phyloP scores from a whole-genome alignment of 2,888 invertebrate species.

The Ennomos fuscantarius region DNA sequence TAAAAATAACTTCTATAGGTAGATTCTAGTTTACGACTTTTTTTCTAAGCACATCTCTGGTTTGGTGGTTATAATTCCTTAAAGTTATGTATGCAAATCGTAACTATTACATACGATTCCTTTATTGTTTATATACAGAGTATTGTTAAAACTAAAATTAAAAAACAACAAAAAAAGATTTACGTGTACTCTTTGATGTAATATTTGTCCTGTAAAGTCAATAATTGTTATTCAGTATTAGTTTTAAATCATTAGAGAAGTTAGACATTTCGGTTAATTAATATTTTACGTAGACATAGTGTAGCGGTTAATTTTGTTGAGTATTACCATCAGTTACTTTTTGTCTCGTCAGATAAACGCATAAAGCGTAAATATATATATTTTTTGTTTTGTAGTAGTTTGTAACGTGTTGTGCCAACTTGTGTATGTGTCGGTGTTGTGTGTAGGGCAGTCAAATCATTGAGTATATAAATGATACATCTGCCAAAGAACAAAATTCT shows the following conservation, averaged over 20 bases:
- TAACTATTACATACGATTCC: conserved; percentile 52
- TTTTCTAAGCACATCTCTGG: too few species aligned
- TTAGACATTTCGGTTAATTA: conserved; percentile 78
- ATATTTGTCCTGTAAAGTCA: conserved; percentile 54
- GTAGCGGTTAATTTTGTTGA: conserved; percentile 67
- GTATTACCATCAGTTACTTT: conserved; percentile 65
- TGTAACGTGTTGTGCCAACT: conserved; percentile 45
- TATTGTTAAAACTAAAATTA: conserved; percentile 57
- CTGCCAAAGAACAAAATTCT: conserved; percentile 65
- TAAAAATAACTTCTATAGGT: too few species aligned
- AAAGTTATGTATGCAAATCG: conserved; percentile 31
- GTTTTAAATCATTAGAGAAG: conserved; percentile 78
- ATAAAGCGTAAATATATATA: conserved; percentile 51
- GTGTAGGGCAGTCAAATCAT: conserved; percentile 19
- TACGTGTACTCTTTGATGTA: conserved; percentile 49
- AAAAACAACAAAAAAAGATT: conserved; percentile 43
- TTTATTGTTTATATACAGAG: conserved; percentile 72
- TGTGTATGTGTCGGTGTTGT: conserved; percentile 51
- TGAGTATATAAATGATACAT: conserved; percentile 26
- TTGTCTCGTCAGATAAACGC: conserved; percentile 51
- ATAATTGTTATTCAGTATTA: conserved; percentile 75
- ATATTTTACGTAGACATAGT: conserved; percentile 72
- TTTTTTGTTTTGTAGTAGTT: conserved; percentile 46
- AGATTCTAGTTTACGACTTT: too few species aligned
- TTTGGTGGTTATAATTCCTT: too few species aligned